A percentile compares a stretch with the other conserved stretches of the same genome.
phyloP scores from a whole-genome alignment of 2,888 invertebrate species.

The Daptonema setosum region DNA sequence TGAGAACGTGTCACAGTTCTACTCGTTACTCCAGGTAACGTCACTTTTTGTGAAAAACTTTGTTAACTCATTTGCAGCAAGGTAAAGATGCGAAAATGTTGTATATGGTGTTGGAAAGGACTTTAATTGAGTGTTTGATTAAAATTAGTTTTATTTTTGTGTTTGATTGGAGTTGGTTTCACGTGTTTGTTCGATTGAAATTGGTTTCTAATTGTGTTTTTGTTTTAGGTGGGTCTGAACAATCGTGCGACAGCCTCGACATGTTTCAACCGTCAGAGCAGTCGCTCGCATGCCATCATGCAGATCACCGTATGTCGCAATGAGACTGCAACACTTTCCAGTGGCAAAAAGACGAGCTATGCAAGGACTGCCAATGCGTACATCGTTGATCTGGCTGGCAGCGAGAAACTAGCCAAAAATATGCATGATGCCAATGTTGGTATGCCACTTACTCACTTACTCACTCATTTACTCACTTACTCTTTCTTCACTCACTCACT shows the following conservation, averaged over 20 bases:
- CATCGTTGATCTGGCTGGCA: neutral
- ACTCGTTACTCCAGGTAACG: too few relatives aligned
- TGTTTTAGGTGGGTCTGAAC: neutral
- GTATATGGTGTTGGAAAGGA: too few relatives aligned
- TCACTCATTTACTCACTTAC: too few relatives aligned
- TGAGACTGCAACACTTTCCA: neutral
- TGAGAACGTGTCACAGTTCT: neutral
- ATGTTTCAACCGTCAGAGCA: neutral
- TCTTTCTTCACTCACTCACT: too few relatives aligned
- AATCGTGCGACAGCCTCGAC: neutral
- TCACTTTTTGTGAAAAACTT: too few relatives aligned
- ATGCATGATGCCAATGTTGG: neutral
- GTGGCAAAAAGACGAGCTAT: neutral
- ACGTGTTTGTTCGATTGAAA: neutral
- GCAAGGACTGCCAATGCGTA: neutral
- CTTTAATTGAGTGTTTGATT: too few relatives aligned
- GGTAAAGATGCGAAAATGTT: too few relatives aligned
- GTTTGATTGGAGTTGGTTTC: neutral
- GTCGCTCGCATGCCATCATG: neutral
- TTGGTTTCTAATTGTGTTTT: too few relatives aligned
- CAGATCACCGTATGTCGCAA: neutral
- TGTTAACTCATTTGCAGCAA: too few relatives aligned
- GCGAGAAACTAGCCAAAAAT: neutral
- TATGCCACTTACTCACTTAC: too few relatives aligned
- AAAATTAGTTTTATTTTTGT: too few relatives aligned